phyloP scores from a whole-genome alignment of 2,113 vertebrate genomes.

The Serinus canaria region DNA sequence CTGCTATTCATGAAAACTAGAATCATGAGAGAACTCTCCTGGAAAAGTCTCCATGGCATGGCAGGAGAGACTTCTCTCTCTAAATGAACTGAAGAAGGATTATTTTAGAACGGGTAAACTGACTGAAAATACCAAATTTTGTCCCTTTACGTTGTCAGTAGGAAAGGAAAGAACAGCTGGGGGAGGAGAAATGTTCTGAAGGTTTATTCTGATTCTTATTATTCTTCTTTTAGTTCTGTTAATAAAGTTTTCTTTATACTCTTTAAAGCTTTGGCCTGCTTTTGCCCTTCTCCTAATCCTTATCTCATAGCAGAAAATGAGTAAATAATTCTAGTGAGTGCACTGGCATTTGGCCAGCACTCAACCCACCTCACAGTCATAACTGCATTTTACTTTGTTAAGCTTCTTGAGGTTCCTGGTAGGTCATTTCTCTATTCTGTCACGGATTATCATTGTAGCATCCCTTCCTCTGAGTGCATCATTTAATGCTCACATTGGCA shows the following conservation, averaged over 20 bases:
- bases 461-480: background rate
- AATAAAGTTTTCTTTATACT: background rate
- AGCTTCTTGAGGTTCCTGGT: background rate
- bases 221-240: background rate
- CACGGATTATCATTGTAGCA: rapidly evolving
- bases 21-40: background rate
- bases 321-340: background rate
- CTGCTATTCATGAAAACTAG: background rate
- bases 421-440: background rate
- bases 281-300: background rate
- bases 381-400: background rate
- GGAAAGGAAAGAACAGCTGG: background rate
- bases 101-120: background rate
- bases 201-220: background rate
- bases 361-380: background rate
- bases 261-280: background rate
- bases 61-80: background rate
- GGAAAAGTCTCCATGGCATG: background rate
- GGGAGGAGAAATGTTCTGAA: background rate
- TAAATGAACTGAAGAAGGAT: background rate
- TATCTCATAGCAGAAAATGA: background rate
- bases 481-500: background rate
- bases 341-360: rapidly evolving
- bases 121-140: background rate
- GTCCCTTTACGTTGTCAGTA: background rate